These are phyloP conservation scores for Parapsyche elsis DNA, from an alignment of 1,140 invertebrate genomes.

Conservation along the genomic window DNA sequence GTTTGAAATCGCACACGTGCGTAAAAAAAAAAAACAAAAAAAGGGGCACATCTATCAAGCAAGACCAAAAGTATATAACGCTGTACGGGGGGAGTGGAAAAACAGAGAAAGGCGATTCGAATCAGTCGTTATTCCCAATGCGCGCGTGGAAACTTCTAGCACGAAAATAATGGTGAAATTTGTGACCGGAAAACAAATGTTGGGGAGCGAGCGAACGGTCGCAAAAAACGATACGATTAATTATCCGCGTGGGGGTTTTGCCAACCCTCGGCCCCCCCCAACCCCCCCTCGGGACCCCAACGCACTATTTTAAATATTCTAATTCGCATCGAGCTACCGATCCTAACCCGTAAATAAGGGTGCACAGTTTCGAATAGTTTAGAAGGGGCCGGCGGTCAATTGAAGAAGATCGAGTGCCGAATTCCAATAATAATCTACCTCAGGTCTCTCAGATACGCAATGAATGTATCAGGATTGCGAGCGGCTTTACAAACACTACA, in stretches of 20 bases:
- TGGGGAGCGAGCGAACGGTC: background rate
- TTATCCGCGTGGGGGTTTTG: slow-evolving; percentile 17
- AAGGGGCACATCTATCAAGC: background rate
- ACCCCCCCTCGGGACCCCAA: background rate
- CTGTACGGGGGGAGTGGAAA: background rate
- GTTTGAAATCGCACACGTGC: too few relatives aligned
- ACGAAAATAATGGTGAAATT: slow-evolving; percentile 36
- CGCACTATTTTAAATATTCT: slow-evolving; percentile 24
- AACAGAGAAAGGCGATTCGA: slow-evolving; percentile 10
- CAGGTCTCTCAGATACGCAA: too few relatives aligned
- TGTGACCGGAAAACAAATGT: slow-evolving; percentile 38
- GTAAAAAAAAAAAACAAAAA: background rate
- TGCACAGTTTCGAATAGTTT: too few relatives aligned
- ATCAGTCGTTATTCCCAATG: slow-evolving; percentile 26
- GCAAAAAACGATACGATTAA: slow-evolving; percentile 46
- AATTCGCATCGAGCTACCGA: background rate
- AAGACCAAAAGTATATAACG: background rate
- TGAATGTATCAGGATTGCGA: too few relatives aligned
- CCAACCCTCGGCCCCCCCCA: slow-evolving; percentile 9
- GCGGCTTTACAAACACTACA: too few relatives aligned
- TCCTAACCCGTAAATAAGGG: too few relatives aligned
- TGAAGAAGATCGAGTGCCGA: too few relatives aligned
- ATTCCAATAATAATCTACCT: too few relatives aligned
- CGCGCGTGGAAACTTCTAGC: slow-evolving; percentile 5
- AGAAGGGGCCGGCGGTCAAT: too few relatives aligned